A percentile compares a stretch with the other conserved stretches of the same genome.
These are phyloP conservation scores for Sebastes taczanowskii DNA, from an alignment of 2,797 vertebrate species.

Conservation along the genomic window DNA sequence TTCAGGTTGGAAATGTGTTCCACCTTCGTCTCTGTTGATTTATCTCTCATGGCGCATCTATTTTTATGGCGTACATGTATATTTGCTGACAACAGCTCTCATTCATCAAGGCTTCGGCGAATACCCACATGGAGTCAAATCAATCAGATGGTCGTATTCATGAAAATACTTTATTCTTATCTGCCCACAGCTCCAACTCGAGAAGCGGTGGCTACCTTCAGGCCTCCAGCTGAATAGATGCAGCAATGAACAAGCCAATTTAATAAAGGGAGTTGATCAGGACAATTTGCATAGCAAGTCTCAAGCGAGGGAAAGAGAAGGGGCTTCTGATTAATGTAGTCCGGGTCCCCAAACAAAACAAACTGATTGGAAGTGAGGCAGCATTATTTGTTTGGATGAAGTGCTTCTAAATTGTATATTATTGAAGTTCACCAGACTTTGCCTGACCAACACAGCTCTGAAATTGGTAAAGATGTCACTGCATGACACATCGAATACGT, in stretches of 20 bases:
- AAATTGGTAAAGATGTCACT: background rate
- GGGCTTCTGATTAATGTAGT: constrained; percentile 64
- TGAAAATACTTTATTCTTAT: constrained; percentile 7
- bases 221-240: constrained; percentile 38
- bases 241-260: constrained; percentile 49
- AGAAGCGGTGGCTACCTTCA: constrained; percentile 32
- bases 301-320: constrained; percentile 37
- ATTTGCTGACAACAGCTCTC: constrained; percentile 53
- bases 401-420: constrained; percentile 40
- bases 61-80: constrained; percentile 46
- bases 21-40: constrained; percentile 58
- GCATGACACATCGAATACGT: background rate
- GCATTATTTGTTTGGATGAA: constrained; percentile 52
- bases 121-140: constrained; percentile 39
- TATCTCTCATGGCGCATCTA: constrained; percentile 40
- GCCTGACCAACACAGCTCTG: background rate
- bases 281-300: constrained; percentile 65
- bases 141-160: constrained; percentile 20
- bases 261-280: constrained; percentile 68
- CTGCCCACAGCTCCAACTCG: background rate
- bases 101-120: constrained; percentile 41
- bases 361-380: constrained; percentile 42
- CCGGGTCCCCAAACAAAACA: constrained; percentile 65
- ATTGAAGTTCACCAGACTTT: constrained; percentile 13
- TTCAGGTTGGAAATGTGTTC: constrained; percentile 45